Conservation (phyloP, 2,888 invertebrate genomes). For the Tanytarsus gracilentus region DNA sequence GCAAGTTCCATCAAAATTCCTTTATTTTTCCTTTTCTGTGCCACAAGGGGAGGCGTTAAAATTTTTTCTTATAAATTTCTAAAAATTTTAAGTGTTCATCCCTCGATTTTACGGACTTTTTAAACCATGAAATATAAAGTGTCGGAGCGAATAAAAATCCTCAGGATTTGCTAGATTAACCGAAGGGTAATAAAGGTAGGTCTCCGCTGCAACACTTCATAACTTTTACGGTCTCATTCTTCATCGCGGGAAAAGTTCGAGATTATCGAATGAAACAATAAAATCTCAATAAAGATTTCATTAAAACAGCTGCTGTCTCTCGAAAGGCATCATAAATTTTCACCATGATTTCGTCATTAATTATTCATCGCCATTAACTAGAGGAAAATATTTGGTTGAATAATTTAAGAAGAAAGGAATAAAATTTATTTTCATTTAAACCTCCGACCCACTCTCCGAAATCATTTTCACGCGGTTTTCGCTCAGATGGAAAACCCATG, state of each 20-base stretch:
- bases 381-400: background rate
- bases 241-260: background rate
- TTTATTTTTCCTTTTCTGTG: no score
- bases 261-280: background rate
- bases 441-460: no score
- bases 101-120: no score
- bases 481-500: constrained; percentile 1
- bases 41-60: no score
- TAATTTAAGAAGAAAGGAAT: background rate
- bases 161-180: no score
- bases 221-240: background rate
- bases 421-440: no score
- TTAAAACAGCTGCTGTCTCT: constrained; percentile 10
- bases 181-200: no score
- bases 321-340: constrained; percentile 9
- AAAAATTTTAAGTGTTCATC: no score
- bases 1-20: no score
- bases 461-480: constrained; percentile 11
- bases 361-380: constrained; percentile 8
- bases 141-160: no score
- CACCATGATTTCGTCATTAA: constrained; percentile 15
- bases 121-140: no score
- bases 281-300: constrained; percentile 6
- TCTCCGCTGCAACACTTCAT: background rate
- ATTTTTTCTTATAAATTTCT: no score